Percentiles rank a stretch among this genome's conserved stretches.
phyloP scores from a whole-genome alignment of 2,113 vertebrate species.

The Corythoichthys intestinalis region DNA sequence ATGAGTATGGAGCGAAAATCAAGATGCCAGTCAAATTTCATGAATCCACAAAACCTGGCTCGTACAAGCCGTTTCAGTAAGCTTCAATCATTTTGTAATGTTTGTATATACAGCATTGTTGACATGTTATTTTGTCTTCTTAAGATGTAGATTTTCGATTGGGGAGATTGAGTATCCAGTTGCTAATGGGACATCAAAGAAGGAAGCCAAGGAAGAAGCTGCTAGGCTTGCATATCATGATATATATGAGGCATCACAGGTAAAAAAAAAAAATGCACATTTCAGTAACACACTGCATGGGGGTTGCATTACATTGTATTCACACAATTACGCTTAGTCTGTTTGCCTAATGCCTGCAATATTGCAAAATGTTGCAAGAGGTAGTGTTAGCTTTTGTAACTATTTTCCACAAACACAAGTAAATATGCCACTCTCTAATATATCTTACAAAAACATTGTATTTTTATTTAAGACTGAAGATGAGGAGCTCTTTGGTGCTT shows the following conservation, averaged over 20 bases:
- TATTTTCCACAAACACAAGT: not conserved
- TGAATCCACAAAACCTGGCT: conserved; percentile 21
- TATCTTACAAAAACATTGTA: not conserved
- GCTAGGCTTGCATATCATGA: conserved; percentile 48
- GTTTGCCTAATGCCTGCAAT: no score
- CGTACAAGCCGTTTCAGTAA: conserved; percentile 23
- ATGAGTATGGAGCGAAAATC: conserved; percentile 58
- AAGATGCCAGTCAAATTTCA: not conserved
- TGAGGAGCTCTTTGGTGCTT: not conserved
- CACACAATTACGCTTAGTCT: not conserved
- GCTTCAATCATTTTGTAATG: not conserved
- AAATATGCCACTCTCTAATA: not conserved
- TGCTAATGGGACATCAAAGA: conserved; percentile 51
- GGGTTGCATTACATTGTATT: no score
- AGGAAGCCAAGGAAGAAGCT: conserved; percentile 65
- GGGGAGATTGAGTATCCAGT: conserved; percentile 47
- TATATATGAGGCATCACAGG: not conserved
- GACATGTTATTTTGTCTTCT: not conserved
- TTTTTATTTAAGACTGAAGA: conserved; percentile 39
- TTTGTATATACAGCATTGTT: not conserved
- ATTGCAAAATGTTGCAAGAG: not conserved
- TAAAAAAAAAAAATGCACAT: not conserved
- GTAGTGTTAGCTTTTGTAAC: not conserved
- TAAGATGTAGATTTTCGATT: conserved; percentile 42
- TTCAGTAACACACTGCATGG: no score